Base-by-base conservation (phyloP, 1,140 invertebrate genomes). In the Lordiphosa stackelbergi region DNA sequence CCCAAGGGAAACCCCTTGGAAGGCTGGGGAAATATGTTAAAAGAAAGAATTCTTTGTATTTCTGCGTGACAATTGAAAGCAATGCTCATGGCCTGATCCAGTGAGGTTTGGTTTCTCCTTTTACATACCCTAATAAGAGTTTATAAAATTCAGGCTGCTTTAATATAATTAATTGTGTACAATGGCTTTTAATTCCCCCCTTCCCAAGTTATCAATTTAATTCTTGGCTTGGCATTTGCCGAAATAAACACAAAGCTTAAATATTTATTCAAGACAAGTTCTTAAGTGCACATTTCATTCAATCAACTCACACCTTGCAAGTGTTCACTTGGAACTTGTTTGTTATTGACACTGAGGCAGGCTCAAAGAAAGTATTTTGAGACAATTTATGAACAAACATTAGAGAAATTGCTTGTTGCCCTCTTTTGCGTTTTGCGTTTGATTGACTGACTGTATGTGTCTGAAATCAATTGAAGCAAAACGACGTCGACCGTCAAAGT, bases 381-480 rank as follows among this genome's bases (percentile, higher is more conserved):
- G 70, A 53, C 59, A 56, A 53, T 62, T 64, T 56, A 59, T 62
- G 55, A 35, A 56, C 57, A 59, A 54, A 55, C 56, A 66, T 77
- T 69, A 69, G 57, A 40, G 69, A 59, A 69, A 78, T 73, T 73
- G 66, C 68, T 68, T 53, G 51, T 69, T 53, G 74, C 65, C 74
- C 51, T 73, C 28, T 46, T 10, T 42, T 22, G 28, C 19, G 31
- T 24, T 46, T 13, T 46, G 22, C 11, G 4, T 46, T 46, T 46
- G 43, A 46, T 81, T 79, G 57, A 58, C 64, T 55, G 35, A 43
- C 51, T 54, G 42, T 35, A 54, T 53, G 51, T 46, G 38, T 43
- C 58, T 63, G 55, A 62, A 71, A 71, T 79, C 74, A 81, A 79
- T 79, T 75, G 74, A 61, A 60, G 75, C 71, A 57, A 61, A 74